phyloP scores from a whole-genome alignment of 2,888 invertebrate genomes.

The Lottia gigantea region DNA sequence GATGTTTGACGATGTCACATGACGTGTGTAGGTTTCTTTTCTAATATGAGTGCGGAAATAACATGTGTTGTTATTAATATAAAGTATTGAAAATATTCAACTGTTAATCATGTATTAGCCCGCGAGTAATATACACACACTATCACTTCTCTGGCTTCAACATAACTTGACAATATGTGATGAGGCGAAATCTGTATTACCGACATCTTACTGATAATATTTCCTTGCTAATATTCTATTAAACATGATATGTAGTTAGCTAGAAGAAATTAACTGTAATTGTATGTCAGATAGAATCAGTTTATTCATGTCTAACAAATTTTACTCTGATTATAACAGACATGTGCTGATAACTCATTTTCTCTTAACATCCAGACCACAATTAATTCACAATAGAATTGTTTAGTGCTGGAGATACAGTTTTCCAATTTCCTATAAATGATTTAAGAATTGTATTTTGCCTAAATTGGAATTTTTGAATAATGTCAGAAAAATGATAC shows the following conservation, averaged over 20 bases:
- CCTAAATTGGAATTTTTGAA: too few species aligned
- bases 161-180: slow-evolving; percentile 15
- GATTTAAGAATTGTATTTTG: too few species aligned
- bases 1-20: slow-evolving; percentile 23
- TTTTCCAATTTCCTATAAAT: too few species aligned
- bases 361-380: too few species aligned
- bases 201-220: slow-evolving; percentile 1
- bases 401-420: too few species aligned
- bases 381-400: too few species aligned
- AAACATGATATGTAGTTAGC: not conserved
- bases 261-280: slow-evolving; percentile 6
- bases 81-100: slow-evolving; percentile 11
- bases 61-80: slow-evolving; percentile 19
- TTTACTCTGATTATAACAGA: too few species aligned
- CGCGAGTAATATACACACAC: slow-evolving; percentile 23
- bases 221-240: not conserved
- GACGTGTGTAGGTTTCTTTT: slow-evolving; percentile 27
- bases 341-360: too few species aligned
- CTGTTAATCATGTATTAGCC: slow-evolving; percentile 20
- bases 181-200: slow-evolving; percentile 9
- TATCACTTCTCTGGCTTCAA: slow-evolving; percentile 16
- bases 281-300: slow-evolving; percentile 6
- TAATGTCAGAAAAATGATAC: too few species aligned
- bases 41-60: slow-evolving; percentile 34
- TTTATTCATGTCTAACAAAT: too few species aligned